Base-by-base conservation (phyloP, 2,113 vertebrate genomes). In the Burhinus oedicnemus region DNA sequence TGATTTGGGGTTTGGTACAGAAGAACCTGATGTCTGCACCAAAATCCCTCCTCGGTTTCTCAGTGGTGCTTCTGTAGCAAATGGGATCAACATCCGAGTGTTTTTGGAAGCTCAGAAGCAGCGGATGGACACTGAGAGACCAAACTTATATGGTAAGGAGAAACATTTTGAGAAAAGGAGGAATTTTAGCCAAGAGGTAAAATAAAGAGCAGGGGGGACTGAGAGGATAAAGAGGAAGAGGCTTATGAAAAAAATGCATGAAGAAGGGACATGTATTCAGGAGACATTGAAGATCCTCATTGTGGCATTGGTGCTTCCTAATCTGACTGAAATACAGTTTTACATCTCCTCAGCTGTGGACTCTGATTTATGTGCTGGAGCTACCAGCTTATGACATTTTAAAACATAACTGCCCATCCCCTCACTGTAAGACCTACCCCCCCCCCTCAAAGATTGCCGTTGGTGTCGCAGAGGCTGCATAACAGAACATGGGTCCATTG, bases 1-100 rank as follows among this genome's bases (percentile, higher is more conserved):
- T 86, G 98, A 99, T 89, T 97, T 99, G 96, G 99, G 99, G 11
- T 99, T 99, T 90, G 99, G 99, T 40, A 96, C 94, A 71, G 98
- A 99, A 30, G 99, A 99, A 89, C 98, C 98, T 4, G 99, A 99
- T 77, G 98, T 99, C 83, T 98, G 97, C 29, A 98, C 98, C 22
- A 98, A 98, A 96, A 99, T 99, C 61, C 99, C 99, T 19, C 93
- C 97, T 75, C 98, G 99, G 5, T 99, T 99, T 96, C 98, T 99
- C 57, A 97, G 97, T 87, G 94, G 97, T 92, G 90, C 89, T 93
- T 99, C 99, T 55, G 94, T 97, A 54, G 99, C 99, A 64, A 98
- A 96, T 93, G 99, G 99, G 68, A 99, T 99, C 90, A 98, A 98
- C 65, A 93, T 98, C 23, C 97, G 75, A 78, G 98, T 99, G 36